phyloP scores from a whole-genome alignment of 2,797 vertebrate species.

The Chelmon rostratus region DNA sequence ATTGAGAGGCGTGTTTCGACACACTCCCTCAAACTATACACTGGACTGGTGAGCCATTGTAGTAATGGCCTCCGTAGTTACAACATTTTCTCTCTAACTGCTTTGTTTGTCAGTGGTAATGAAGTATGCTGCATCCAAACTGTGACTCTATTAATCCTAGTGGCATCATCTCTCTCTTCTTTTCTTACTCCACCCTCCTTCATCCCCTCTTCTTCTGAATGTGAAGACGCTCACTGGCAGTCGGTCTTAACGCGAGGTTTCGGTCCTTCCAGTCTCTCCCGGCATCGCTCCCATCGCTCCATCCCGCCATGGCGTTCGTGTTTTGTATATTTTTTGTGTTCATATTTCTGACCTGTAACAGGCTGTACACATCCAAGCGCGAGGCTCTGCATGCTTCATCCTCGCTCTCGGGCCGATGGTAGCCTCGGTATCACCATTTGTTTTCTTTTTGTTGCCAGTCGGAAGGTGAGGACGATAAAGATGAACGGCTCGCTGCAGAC shows the following conservation, averaged over 20 bases:
- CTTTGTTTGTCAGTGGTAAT: conserved; percentile 64
- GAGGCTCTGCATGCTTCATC: conserved; percentile 79
- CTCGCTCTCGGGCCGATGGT: conserved; percentile 58
- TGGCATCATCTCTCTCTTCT: conserved; percentile 46
- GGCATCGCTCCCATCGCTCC: conserved; percentile 37
- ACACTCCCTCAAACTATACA: conserved; percentile 69
- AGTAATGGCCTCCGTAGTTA: conserved; percentile 31
- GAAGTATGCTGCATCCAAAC: conserved; percentile 74
- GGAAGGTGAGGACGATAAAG: conserved; percentile 49
- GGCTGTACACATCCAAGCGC: conserved; percentile 49
- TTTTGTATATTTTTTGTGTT: conserved; percentile 83
- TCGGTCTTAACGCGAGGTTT: conserved; percentile 60
- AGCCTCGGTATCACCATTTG: conserved; percentile 59
- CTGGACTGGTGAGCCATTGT: conserved; percentile 70
- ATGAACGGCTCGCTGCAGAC: conserved; percentile 69
- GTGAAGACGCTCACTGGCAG: conserved; percentile 68
- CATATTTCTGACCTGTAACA: conserved; percentile 71
- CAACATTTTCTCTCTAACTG: conserved; percentile 44
- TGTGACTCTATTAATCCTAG: conserved; percentile 65
- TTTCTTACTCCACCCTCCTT: background rate
- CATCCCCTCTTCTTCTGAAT: conserved; percentile 68
- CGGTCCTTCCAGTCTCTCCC: conserved; percentile 35
- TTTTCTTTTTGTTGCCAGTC: conserved; percentile 64
- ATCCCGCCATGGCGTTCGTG: conserved; percentile 64
- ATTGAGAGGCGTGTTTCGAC: conserved; percentile 44